Conservation (phyloP, 2,113 vertebrate genomes). For the Hylia prasina region DNA sequence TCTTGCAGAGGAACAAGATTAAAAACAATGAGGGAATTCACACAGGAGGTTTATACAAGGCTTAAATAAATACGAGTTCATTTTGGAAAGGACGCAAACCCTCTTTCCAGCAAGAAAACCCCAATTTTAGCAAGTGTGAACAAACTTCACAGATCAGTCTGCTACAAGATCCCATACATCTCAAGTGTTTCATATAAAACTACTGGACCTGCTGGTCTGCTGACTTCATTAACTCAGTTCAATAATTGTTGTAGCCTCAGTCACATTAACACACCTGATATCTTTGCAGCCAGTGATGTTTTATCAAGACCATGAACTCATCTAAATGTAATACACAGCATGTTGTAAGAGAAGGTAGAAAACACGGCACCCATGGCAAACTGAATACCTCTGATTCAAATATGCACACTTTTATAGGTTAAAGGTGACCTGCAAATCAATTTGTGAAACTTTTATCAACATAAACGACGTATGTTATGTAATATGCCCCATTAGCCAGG, state of each 20-base stretch:
- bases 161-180: not conserved
- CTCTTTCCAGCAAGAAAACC: not conserved
- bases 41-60: not conserved
- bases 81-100: not conserved
- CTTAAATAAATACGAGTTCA: not conserved
- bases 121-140: not conserved
- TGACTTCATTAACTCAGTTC: not conserved
- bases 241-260: not conserved
- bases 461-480: not conserved
- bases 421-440: constrained; percentile 70
- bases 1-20: not conserved
- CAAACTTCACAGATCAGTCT: not conserved
- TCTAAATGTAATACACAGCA: not conserved
- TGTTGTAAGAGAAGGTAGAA: not conserved
- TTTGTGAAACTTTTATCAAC: constrained; percentile 12
- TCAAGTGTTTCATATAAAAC: not conserved
- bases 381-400: not conserved
- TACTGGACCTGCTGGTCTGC: not conserved
- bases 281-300: not conserved
- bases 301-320: not conserved
- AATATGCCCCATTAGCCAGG: constrained; percentile 47
- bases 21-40: not conserved
- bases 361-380: not conserved
- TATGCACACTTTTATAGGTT: not conserved
- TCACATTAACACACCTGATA: not conserved